These are phyloP conservation scores for Ceyx melanurus DNA, from an alignment of 2,113 vertebrate genomes.

Conservation along the genomic window DNA sequence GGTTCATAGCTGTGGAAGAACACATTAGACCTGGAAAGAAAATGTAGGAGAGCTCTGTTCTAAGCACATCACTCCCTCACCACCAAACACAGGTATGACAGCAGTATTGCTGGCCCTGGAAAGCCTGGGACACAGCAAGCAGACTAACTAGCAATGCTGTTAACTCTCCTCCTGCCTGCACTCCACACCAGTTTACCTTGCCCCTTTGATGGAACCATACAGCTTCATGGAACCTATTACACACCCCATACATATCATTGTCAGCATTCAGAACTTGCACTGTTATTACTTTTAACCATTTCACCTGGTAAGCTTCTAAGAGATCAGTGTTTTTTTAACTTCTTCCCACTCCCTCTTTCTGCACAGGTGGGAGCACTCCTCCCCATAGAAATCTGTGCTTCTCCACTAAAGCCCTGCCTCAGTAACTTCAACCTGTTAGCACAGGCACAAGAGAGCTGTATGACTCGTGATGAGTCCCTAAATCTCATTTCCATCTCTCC, in stretches of 20 bases:
- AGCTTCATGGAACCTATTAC: background rate
- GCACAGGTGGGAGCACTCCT: background rate
- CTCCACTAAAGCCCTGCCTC: background rate
- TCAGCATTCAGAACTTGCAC: background rate
- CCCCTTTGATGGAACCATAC: background rate
- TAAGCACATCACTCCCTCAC: background rate
- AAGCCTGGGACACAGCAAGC: too few relatives aligned
- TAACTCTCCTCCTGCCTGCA: background rate
- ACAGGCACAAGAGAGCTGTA: background rate
- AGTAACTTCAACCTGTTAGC: too few relatives aligned
- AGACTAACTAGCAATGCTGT: background rate
- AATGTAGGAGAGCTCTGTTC: background rate
- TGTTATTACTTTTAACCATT: accelerated
- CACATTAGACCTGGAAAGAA: accelerated
- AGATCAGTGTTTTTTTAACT: background rate
- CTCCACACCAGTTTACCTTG: background rate
- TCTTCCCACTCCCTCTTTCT: background rate
- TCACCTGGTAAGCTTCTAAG: background rate
- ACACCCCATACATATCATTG: too few relatives aligned
- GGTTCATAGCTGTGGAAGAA: background rate
- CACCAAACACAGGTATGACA: background rate
- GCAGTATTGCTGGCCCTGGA: accelerated
- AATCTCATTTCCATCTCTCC: background rate
- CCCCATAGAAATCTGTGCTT: background rate
- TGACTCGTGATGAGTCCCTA: too few relatives aligned